Evolutionary conservation across 92 coral and sea anemone species (phyloP).

Genomic region (Zoanthus solanderi): DNA sequence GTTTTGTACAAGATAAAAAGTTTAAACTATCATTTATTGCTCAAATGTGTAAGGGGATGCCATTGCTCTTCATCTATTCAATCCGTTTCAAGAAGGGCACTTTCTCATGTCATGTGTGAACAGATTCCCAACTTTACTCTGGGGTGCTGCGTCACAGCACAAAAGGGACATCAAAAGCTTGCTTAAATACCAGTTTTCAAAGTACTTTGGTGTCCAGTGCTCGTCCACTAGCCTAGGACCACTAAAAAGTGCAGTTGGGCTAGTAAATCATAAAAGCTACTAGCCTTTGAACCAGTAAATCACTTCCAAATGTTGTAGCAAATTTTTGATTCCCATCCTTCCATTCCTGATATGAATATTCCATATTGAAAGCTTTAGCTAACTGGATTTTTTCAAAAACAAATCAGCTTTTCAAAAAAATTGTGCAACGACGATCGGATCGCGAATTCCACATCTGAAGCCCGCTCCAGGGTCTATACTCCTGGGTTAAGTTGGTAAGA

Average conservation of each 20-base stretch:
- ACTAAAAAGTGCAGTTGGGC: constrained; percentile 19
- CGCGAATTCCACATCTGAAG: constrained; percentile 21
- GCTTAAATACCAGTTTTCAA: too few relatives aligned
- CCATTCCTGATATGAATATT: constrained; percentile 15
- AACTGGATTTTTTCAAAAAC: constrained; percentile 24
- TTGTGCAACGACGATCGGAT: constrained; percentile 26
- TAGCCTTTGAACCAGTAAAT: neutral
- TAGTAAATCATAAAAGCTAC: neutral
- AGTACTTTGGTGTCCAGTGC: too few relatives aligned
- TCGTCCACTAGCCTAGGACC: constrained; percentile 7
- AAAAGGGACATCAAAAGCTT: neutral
- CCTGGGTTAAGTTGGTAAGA: constrained; percentile 29
- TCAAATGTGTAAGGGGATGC: neutral
- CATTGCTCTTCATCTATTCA: neutral
- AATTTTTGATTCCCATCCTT: constrained; percentile 11
- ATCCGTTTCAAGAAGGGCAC: neutral
- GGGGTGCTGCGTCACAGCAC: neutral
- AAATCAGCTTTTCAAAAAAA: constrained; percentile 23
- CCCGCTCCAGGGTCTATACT: constrained; percentile 21
- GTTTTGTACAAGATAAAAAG: too few relatives aligned
- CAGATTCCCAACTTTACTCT: neutral
- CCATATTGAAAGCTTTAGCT: neutral
- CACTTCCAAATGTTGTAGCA: neutral
- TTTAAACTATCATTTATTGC: neutral
- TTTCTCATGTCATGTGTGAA: neutral